A percentile compares a stretch with the other conserved stretches of the same genome.
Evolutionary conservation across 2,888 invertebrate species (phyloP).

Genomic region (Ecdyonurus torrentis): DNA sequence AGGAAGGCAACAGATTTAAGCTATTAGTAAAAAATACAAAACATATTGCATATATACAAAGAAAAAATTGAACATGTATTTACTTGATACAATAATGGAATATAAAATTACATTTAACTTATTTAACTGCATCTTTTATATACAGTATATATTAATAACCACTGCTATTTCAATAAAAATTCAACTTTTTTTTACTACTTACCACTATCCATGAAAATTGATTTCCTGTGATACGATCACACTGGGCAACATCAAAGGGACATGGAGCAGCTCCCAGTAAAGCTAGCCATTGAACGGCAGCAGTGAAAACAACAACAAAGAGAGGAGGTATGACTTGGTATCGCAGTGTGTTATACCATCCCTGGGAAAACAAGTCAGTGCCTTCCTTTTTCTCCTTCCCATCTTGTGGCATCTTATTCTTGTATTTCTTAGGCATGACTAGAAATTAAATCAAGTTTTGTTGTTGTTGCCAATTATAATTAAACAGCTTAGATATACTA

Average conservation of each 20-base stretch:
- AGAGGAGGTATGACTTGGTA: slow-evolving; percentile 21
- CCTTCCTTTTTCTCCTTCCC: too few species aligned
- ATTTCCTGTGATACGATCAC: not conserved
- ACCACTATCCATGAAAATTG: not conserved
- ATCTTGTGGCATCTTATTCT: too few species aligned
- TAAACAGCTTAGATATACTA: too few species aligned
- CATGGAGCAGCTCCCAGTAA: slow-evolving; percentile 16
- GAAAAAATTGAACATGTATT: not conserved
- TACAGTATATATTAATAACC: not conserved
- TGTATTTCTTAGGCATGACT: too few species aligned
- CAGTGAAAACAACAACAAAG: slow-evolving; percentile 22
- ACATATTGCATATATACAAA: too few species aligned
- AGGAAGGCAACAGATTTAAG: too few species aligned
- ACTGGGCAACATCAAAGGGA: not conserved
- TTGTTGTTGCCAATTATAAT: too few species aligned
- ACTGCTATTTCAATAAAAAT: not conserved
- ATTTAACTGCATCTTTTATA: not conserved
- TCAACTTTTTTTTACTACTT: not conserved
- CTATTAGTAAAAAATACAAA: too few species aligned
- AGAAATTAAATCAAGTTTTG: too few species aligned
- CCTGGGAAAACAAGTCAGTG: not conserved
- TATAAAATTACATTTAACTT: too few species aligned
- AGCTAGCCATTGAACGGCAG: slow-evolving; percentile 20
- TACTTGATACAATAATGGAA: too few species aligned
- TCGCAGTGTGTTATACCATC: slow-evolving; percentile 14